Evolutionary conservation across 2,888 invertebrate species (phyloP).

Genomic region (Deilephila porcellus): DNA sequence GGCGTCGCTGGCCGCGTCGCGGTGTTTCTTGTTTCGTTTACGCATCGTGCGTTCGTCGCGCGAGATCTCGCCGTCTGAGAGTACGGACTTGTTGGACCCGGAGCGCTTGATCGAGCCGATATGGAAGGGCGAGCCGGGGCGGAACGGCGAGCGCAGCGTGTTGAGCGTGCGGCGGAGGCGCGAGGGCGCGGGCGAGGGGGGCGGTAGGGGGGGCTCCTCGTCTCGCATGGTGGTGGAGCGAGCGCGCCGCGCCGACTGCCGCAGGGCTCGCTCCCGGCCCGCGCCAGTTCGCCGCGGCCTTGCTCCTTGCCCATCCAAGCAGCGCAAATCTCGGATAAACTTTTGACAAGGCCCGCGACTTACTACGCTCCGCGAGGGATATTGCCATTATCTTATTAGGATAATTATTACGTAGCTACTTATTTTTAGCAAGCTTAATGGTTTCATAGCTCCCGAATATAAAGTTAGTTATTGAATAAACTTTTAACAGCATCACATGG

Average conservation of each 20-base stretch:
- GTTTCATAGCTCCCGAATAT: neutral
- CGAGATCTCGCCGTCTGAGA: conserved; percentile 79
- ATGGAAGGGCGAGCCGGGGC: conserved; percentile 82
- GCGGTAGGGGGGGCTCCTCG: conserved; percentile 65
- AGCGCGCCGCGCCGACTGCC: conserved; percentile 66
- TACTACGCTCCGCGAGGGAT: conserved; percentile 27
- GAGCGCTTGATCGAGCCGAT: conserved; percentile 77
- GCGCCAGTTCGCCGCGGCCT: conserved; percentile 52
- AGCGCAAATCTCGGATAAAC: conserved; percentile 67
- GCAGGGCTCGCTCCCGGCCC: conserved; percentile 47
- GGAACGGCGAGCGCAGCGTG: conserved; percentile 80
- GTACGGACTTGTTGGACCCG: conserved; percentile 75
- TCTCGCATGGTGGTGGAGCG: conserved; percentile 69
- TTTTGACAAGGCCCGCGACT: conserved; percentile 55
- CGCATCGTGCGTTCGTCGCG: conserved; percentile 82
- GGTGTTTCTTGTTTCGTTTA: conserved; percentile 79
- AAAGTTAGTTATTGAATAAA: neutral
- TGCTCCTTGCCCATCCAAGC: conserved; percentile 65
- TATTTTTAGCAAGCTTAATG: neutral
- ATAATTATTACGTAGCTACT: neutral
- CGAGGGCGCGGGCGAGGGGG: conserved; percentile 61
- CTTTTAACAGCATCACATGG: too few relatives aligned
- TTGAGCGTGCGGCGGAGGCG: conserved; percentile 79
- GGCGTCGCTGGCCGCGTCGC: conserved; percentile 66
- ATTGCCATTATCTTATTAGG: conserved; percentile 32